These are phyloP conservation scores for Phoeniculus purpureus DNA, from an alignment of 2,797 vertebrate genomes.

Conservation along the genomic window DNA sequence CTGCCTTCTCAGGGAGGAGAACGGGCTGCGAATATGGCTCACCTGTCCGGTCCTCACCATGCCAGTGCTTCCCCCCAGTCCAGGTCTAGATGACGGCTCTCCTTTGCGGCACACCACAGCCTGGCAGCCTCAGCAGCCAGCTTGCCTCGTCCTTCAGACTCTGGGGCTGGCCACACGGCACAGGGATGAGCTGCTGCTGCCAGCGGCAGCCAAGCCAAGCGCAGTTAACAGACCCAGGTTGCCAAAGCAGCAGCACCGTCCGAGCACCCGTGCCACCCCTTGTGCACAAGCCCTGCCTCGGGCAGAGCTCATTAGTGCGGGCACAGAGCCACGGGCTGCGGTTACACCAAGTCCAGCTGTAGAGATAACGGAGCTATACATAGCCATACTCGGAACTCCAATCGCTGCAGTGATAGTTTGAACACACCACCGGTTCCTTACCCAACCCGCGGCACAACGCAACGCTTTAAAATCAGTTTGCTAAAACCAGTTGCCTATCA, in stretches of 20 bases:
- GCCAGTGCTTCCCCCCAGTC: background rate
- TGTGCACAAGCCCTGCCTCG: constrained; percentile 8
- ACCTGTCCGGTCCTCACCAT: background rate
- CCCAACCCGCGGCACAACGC: background rate
- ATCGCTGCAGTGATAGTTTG: background rate
- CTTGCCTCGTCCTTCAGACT: background rate
- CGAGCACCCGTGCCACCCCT: background rate
- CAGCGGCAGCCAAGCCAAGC: background rate
- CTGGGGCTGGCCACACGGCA: background rate
- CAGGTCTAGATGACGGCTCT: background rate
- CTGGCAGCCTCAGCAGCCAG: background rate
- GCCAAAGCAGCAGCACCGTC: background rate
- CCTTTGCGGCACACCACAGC: background rate
- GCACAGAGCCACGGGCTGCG: constrained; percentile 40
- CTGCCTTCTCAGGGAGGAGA: background rate
- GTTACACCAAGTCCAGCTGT: constrained; percentile 36
- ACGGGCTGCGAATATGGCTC: background rate
- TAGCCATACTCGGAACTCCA: constrained; percentile 51
- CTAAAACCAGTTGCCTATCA: constrained; percentile 1
- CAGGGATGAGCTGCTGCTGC: rapidly evolving
- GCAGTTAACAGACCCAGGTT: no score
- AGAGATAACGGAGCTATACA: constrained; percentile 68
- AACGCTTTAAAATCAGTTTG: background rate
- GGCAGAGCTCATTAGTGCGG: constrained; percentile 46
- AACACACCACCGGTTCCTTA: constrained; percentile 29